Evolutionary conservation across 1,140 invertebrate genomes (phyloP).

Genomic region (Chionoecetes opilio): DNA sequence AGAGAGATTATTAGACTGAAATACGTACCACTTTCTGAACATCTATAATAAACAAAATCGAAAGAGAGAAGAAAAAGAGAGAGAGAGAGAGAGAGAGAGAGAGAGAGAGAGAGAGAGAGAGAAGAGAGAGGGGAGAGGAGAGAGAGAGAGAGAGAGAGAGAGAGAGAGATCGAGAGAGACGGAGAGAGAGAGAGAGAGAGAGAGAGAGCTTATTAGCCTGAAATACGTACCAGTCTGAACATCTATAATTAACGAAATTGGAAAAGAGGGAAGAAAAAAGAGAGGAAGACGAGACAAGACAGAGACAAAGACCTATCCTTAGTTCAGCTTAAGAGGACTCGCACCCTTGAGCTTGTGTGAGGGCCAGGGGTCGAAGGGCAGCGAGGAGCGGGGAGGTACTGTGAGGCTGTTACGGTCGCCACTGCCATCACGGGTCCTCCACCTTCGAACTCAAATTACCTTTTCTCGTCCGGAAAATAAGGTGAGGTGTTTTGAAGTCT

Average conservation of each 20-base stretch:
- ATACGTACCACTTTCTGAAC: too few relatives aligned
- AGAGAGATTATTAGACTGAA: constrained; percentile 34
- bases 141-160: too few relatives aligned
- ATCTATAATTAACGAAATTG: too few relatives aligned
- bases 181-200: not conserved
- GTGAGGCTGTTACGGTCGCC: not conserved
- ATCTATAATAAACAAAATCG: not conserved
- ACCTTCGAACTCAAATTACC: not conserved
- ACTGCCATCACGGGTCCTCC: not conserved
- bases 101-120: not conserved
- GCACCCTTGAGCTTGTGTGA: not conserved
- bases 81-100: not conserved
- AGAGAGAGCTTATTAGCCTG: too few relatives aligned
- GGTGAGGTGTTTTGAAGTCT: not conserved
- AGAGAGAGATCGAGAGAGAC: too few relatives aligned
- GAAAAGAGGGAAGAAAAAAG: too few relatives aligned
- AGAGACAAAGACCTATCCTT: not conserved
- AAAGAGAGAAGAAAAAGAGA: not conserved
- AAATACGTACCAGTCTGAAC: too few relatives aligned
- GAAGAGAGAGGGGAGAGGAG: not conserved
- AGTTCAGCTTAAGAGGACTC: not conserved
- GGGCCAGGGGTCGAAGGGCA: too few relatives aligned
- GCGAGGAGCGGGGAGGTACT: too few relatives aligned
- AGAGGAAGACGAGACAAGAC: not conserved
- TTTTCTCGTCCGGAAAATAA: not conserved